phyloP scores from a whole-genome alignment of 2,113 vertebrate species.

The Perca fluviatilis region DNA sequence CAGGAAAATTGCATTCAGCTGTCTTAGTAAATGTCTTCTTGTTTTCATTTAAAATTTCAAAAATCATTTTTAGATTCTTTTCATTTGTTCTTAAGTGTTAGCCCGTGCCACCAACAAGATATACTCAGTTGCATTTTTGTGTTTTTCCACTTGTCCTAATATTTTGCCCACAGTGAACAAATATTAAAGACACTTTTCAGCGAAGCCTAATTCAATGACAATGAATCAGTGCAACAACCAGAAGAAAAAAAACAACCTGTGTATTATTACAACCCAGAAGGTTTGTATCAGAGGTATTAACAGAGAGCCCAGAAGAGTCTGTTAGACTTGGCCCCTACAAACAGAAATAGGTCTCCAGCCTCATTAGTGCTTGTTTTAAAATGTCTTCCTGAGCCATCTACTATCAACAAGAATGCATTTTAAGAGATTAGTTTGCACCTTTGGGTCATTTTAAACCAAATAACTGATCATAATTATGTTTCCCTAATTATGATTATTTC shows the following conservation, averaged over 20 bases:
- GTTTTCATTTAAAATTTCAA: constrained; percentile 13
- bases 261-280: constrained; percentile 33
- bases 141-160: constrained; percentile 3
- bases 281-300: constrained; percentile 24
- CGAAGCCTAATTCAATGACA: constrained; percentile 6
- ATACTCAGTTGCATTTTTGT: background rate
- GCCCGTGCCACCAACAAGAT: too few species aligned
- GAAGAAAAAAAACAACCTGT: background rate
- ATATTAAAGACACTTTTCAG: constrained; percentile 29
- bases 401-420: constrained; percentile 59
- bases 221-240: constrained; percentile 37
- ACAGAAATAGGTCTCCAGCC: constrained; percentile 42
- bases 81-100: background rate
- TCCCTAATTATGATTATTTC: constrained; percentile 77
- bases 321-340: constrained; percentile 31
- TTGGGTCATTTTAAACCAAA: constrained; percentile 71
- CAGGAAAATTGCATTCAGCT: constrained; percentile 19
- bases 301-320: constrained; percentile 31
- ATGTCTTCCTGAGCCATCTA: constrained; percentile 29
- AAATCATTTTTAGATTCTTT: background rate
- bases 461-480: constrained; percentile 73
- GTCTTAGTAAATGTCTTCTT: constrained; percentile 6
- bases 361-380: constrained; percentile 55
- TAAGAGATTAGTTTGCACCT: constrained; percentile 64
- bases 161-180: background rate